These are phyloP conservation scores for Stenodema calcarata DNA, from an alignment of 2,888 invertebrate species.

Conservation along the genomic window DNA sequence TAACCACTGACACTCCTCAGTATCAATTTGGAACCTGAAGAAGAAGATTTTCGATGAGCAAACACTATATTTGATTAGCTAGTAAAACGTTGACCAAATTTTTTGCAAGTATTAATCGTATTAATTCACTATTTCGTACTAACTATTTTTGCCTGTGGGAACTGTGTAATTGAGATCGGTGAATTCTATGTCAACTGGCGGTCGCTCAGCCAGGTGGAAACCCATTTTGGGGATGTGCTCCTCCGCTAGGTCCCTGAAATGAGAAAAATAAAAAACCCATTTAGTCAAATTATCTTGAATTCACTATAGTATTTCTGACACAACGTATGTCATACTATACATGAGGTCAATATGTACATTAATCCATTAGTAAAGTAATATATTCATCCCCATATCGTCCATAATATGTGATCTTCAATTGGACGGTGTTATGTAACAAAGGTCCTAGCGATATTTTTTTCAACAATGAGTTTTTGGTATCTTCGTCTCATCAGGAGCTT, in stretches of 20 bases:
- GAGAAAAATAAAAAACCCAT: background rate
- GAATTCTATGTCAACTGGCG: constrained; percentile 91
- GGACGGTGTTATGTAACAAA: no score
- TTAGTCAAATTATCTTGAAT: no score
- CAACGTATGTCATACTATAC: no score
- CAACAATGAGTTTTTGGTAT: no score
- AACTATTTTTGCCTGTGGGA: constrained; percentile 83
- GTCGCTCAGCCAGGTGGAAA: constrained; percentile 84
- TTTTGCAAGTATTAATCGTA: background rate
- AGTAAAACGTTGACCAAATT: no score
- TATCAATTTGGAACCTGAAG: constrained; percentile 77
- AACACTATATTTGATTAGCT: background rate
- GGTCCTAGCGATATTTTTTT: no score
- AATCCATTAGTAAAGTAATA: no score
- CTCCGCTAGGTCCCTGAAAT: constrained; percentile 49
- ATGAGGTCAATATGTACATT: no score
- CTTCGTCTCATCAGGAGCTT: no score
- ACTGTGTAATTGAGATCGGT: constrained; percentile 87
- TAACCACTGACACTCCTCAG: constrained; percentile 81
- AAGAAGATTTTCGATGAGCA: background rate
- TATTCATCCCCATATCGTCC: no score
- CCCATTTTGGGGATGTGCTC: constrained; percentile 41
- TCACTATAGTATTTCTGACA: no score
- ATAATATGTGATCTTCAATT: no score
- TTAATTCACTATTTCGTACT: constrained; percentile 64